Evolutionary conservation across 2,888 invertebrate species (phyloP).

Genomic region (Acrobasis suavella): DNA sequence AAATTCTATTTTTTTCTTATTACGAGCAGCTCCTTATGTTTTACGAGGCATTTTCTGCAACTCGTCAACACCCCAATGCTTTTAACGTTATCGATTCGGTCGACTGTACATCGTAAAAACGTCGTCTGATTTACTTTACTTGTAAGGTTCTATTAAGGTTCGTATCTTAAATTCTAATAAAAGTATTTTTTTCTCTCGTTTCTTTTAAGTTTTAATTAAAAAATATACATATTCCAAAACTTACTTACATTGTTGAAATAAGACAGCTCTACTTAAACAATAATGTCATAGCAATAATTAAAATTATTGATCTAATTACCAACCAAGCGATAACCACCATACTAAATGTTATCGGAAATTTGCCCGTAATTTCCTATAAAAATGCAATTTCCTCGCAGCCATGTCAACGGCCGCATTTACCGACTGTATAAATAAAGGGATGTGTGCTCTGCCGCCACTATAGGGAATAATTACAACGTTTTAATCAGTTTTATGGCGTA

Average conservation of each 20-base stretch:
- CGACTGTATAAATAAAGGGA: neutral
- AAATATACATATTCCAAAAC: too few species aligned
- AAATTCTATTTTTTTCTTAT: conserved; percentile 19
- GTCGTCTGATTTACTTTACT: conserved; percentile 25
- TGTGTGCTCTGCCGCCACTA: conserved; percentile 9
- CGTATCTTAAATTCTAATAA: too few species aligned
- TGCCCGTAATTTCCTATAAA: conserved; percentile 20
- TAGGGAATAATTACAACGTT: conserved; percentile 11
- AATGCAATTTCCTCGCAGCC: neutral
- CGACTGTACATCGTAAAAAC: conserved; percentile 32
- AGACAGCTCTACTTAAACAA: too few species aligned
- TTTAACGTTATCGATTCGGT: conserved; percentile 48
- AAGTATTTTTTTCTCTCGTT: too few species aligned
- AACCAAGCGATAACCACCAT: too few species aligned
- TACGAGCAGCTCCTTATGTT: conserved; percentile 25
- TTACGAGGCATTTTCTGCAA: conserved; percentile 40
- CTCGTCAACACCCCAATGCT: conserved; percentile 43
- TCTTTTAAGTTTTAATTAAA: too few species aligned
- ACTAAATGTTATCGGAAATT: neutral
- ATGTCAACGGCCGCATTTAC: neutral
- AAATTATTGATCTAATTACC: too few species aligned
- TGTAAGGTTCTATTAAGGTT: too few species aligned
- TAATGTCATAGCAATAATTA: too few species aligned
- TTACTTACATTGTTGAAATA: too few species aligned
- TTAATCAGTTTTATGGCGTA: conserved; percentile 3